Percentiles rank a stretch among this genome's conserved stretches.
phyloP scores from a whole-genome alignment of 2,888 invertebrate species.

The Nemoura dubitans region DNA sequence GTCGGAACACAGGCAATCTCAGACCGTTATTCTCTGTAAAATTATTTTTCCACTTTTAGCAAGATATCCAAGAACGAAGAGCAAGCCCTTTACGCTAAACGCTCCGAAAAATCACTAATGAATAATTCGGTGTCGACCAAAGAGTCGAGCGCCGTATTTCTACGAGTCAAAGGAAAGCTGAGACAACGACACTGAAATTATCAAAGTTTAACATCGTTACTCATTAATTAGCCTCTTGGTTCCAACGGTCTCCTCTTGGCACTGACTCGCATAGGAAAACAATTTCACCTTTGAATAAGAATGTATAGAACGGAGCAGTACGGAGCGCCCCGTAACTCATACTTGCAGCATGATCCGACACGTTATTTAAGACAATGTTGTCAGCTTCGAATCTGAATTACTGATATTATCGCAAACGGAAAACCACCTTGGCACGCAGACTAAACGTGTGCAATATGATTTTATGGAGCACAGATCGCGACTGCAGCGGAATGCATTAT shows the following conservation, averaged over 20 bases:
- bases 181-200: neutral
- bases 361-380: neutral
- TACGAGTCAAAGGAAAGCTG: neutral
- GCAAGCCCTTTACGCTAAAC: neutral
- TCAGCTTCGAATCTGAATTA: neutral
- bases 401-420: too few species aligned
- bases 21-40: neutral
- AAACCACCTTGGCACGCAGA: too few species aligned
- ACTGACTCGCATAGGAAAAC: neutral
- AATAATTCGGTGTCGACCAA: neutral
- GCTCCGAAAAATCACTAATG: neutral
- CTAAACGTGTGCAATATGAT: neutral
- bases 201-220: slow-evolving; percentile 2
- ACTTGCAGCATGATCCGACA: neutral
- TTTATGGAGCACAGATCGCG: neutral
- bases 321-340: neutral
- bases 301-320: neutral
- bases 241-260: neutral
- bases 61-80: neutral
- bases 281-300: neutral
- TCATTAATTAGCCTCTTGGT: neutral
- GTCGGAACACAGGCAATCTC: neutral
- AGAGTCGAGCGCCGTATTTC: neutral
- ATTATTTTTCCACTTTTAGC: neutral
- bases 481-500: neutral